These are phyloP conservation scores for Odocoileus virginianus DNA, from an alignment of 2,113 vertebrate genomes.

Conservation along the genomic window DNA sequence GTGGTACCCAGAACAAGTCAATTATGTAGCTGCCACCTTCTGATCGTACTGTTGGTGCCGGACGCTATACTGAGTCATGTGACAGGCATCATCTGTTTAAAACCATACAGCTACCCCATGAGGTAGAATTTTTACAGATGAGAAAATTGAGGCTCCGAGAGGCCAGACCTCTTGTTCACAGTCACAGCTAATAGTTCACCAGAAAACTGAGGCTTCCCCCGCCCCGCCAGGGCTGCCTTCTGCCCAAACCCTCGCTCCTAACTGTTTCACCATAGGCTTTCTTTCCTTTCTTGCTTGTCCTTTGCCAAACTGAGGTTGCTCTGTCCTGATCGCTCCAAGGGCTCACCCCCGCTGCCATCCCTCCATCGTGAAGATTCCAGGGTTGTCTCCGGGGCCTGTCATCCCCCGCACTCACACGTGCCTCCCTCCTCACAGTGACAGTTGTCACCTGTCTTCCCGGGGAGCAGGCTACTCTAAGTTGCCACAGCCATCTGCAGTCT, in stretches of 20 bases:
- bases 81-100: not conserved
- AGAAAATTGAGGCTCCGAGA: not conserved
- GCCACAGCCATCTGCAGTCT: not conserved
- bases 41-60: accelerated
- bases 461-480: not conserved
- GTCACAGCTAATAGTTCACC: not conserved
- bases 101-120: not conserved
- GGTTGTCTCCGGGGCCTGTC: not conserved
- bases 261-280: not conserved
- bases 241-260: not conserved
- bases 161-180: not conserved
- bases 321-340: not conserved
- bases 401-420: not conserved
- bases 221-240: not conserved
- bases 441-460: not conserved
- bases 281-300: not conserved
- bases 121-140: not conserved
- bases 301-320: not conserved
- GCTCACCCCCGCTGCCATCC: not conserved
- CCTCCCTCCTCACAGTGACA: not conserved
- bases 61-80: not conserved
- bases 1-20: not conserved
- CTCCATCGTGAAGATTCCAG: not conserved
- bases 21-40: not conserved
- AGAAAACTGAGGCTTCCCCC: not conserved